Base-by-base conservation (phyloP, 1,140 invertebrate genomes). In the Drosophila tani region DNA sequence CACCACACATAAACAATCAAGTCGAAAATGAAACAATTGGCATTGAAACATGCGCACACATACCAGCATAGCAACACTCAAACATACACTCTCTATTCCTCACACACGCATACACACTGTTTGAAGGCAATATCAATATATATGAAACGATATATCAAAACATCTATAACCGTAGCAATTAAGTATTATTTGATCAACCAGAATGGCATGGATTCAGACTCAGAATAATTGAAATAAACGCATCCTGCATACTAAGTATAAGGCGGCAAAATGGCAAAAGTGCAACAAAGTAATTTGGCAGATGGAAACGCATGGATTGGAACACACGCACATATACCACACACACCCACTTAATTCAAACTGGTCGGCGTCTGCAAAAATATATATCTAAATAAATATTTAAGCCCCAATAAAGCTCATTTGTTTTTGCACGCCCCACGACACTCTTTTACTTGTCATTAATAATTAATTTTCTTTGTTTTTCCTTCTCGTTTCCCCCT, bases 221-320 rank as follows among this genome's bases (percentile, higher is more conserved):
- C 45, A 14, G 41, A 79, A 63, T 78, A 80, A 77, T 71, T 43
- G 66, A 62, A 66, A 67, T 60, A 81, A 51, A 64, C 63, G 80
- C 80, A 86, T 86, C 66, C 62, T 75, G 80, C 80, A 79, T 80
- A 82, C 81, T 90, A 84, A 60, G 59, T 55, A 68, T 62, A 49
- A 59, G 79, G 41, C 49, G 45, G 46, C 46, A 78, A 66, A 66
- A 21, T 49, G 66, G 70, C 57, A 46, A 74, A 43, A 76, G 68
- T 73, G 68, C 11, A 59, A 59, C 46, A 69, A 63, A 75, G 68
- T 80, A 82, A 71, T 73, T 82, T 86, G 71, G 83, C 83, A 76
- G 59, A 58, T 76, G 84, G 82, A 88, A 85, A 76, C 81, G 85
- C 85, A 88, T 88, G 85, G 85, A 88, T 74, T 73, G 51, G 83